These are phyloP conservation scores for Archips crataeganus DNA, from an alignment of 2,888 invertebrate species.

Conservation along the genomic window DNA sequence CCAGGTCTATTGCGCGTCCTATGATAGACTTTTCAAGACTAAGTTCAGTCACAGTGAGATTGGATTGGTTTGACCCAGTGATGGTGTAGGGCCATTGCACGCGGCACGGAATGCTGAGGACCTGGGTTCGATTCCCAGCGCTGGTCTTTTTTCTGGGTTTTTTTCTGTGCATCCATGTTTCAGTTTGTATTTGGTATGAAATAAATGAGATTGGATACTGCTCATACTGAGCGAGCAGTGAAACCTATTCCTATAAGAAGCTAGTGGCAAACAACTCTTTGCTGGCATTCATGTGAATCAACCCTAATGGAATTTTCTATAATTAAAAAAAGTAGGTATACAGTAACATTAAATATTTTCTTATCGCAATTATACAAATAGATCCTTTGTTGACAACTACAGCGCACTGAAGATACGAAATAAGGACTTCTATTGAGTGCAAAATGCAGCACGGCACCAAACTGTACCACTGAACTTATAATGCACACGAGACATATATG, in stretches of 20 bases:
- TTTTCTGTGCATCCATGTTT: no score
- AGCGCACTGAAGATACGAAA: slow-evolving; percentile 31
- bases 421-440: slow-evolving; percentile 31
- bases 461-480: slow-evolving; percentile 6
- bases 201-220: no score
- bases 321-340: background rate
- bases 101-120: no score
- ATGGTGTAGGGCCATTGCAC: no score
- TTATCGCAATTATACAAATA: slow-evolving; percentile 22
- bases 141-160: no score
- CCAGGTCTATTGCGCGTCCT: no score
- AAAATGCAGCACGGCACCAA: slow-evolving; percentile 40
- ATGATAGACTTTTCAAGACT: no score
- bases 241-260: background rate
- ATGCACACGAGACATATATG: background rate
- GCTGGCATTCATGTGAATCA: background rate
- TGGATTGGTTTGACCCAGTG: no score
- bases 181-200: no score
- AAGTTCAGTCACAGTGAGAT: no score
- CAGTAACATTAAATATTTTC: background rate
- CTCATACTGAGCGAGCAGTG: no score
- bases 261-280: background rate
- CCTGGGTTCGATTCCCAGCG: no score
- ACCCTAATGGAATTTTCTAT: background rate
- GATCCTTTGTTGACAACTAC: slow-evolving; percentile 19